Conservation (phyloP, 1,140 invertebrate genomes). For the Neuroterus valhalla region DNA sequence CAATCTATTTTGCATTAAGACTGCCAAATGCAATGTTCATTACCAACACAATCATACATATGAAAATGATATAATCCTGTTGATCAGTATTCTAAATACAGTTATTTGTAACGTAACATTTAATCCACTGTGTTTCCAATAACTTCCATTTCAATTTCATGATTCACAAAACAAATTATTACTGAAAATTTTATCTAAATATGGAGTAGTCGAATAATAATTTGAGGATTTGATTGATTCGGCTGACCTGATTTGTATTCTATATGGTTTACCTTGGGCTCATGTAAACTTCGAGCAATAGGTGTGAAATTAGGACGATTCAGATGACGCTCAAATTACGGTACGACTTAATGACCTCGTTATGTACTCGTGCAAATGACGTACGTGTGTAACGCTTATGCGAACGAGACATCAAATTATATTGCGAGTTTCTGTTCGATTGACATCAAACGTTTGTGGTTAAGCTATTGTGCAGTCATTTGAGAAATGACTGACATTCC, state of each 20-base stretch:
- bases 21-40: too few relatives aligned
- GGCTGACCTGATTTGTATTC: conserved; percentile 17
- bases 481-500: neutral
- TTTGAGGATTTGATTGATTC: conserved; percentile 13
- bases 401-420: conserved; percentile 26
- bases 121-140: conserved; percentile 32
- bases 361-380: conserved; percentile 23
- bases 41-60: too few relatives aligned
- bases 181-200: conserved; percentile 41
- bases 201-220: conserved; percentile 42
- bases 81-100: conserved; percentile 36
- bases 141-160: conserved; percentile 45
- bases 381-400: conserved; percentile 16
- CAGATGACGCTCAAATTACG: conserved; percentile 26
- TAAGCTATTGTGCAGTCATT: conserved; percentile 7
- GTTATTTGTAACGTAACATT: conserved; percentile 27
- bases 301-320: conserved; percentile 23
- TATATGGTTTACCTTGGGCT: neutral
- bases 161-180: conserved; percentile 33
- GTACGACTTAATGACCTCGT: conserved; percentile 28
- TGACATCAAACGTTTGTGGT: conserved; percentile 21
- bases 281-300: neutral
- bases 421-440: conserved; percentile 18
- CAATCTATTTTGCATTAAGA: too few relatives aligned
- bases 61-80: neutral